phyloP scores from a whole-genome alignment of 2,888 invertebrate genomes.

The Leptinotarsa tumamoca region DNA sequence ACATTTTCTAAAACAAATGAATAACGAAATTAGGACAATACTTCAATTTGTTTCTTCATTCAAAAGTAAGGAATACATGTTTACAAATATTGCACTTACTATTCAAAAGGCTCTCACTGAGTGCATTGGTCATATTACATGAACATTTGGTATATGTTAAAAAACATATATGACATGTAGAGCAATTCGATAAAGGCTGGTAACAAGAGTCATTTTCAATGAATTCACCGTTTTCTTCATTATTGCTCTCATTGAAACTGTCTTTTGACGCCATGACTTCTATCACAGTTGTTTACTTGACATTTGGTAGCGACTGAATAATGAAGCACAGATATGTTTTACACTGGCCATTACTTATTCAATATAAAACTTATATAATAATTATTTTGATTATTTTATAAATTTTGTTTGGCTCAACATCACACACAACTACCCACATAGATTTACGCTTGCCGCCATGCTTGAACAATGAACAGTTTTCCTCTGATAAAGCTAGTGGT shows the following conservation, averaged over 20 bases:
- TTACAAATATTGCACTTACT: slow-evolving; percentile 44
- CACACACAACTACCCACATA: slow-evolving; percentile 39
- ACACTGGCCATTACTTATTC: slow-evolving; percentile 20
- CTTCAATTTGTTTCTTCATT: not conserved
- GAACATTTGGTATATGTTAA: slow-evolving; percentile 47
- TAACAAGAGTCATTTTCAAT: slow-evolving; percentile 47
- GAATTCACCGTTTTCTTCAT: slow-evolving; percentile 58
- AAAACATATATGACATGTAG: slow-evolving; percentile 49
- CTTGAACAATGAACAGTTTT: slow-evolving; percentile 46
- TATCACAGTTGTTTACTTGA: slow-evolving; percentile 41
- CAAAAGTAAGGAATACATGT: slow-evolving; percentile 17
- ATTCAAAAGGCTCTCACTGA: slow-evolving; percentile 49
- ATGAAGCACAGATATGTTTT: slow-evolving; percentile 41
- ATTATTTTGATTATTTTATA: slow-evolving; percentile 33
- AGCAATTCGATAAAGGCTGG: slow-evolving; percentile 36
- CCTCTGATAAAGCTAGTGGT: too few species aligned
- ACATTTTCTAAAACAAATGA: slow-evolving; percentile 44
- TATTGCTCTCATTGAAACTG: slow-evolving; percentile 49
- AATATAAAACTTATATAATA: slow-evolving; percentile 22
- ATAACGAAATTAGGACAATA: not conserved
- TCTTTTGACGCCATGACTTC: slow-evolving; percentile 61
- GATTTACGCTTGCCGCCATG: slow-evolving; percentile 60
- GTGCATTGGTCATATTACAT: slow-evolving; percentile 50
- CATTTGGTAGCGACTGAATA: slow-evolving; percentile 28
- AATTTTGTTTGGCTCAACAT: slow-evolving; percentile 24